Conservation (phyloP, 2,797 vertebrate species). For the Silurus aristotelis region DNA sequence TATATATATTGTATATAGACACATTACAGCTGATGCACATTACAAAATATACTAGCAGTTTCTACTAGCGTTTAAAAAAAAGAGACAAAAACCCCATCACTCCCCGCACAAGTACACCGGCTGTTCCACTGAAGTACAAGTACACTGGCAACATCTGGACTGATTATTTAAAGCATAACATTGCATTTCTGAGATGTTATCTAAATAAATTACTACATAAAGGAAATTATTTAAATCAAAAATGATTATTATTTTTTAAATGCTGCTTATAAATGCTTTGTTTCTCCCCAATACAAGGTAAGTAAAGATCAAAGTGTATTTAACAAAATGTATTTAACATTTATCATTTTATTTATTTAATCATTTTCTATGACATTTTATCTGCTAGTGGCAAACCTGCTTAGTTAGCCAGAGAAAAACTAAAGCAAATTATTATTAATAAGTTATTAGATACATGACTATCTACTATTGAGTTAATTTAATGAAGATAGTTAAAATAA, state of each 20-base stretch:
- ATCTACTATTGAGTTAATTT: no score
- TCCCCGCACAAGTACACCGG: not conserved
- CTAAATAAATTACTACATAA: not conserved
- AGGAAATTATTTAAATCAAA: not conserved
- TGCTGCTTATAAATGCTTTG: not conserved
- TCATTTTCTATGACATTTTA: not conserved
- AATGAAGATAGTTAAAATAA: not conserved
- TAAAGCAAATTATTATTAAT: no score
- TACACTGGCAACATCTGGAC: constrained; percentile 1
- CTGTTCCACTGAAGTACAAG: not conserved
- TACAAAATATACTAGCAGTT: not conserved
- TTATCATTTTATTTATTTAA: not conserved
- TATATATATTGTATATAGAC: no score
- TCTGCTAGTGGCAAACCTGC: not conserved
- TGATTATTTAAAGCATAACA: not conserved
- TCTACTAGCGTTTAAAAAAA: no score
- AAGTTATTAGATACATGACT: not conserved
- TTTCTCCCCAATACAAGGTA: no score
- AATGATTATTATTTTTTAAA: not conserved
- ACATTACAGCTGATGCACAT: not conserved
- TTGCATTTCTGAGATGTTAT: not conserved
- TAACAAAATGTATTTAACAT: no score
- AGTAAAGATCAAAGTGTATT: not conserved
- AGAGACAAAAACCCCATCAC: not conserved
- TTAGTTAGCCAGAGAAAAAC: not conserved